phyloP scores from a whole-genome alignment of 2,888 invertebrate genomes.

The Nasonia oneida region DNA sequence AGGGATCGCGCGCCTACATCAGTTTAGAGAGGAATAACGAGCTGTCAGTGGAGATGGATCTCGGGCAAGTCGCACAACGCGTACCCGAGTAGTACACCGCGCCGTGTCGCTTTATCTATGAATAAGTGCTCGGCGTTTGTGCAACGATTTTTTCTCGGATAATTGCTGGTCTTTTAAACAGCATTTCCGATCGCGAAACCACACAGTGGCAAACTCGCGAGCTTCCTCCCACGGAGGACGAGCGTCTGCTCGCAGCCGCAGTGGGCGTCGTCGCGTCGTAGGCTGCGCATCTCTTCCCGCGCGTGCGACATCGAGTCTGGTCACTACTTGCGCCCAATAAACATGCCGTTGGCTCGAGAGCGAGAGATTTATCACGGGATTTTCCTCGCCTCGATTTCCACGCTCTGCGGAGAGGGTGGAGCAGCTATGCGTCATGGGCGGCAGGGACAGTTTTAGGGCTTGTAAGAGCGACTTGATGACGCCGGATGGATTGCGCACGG shows the following conservation, averaged over 20 bases:
- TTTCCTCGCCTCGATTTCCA: not conserved
- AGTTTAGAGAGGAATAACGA: slow-evolving; percentile 64
- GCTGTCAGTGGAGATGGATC: slow-evolving; percentile 69
- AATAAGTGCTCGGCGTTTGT: not conserved
- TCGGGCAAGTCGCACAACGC: slow-evolving; percentile 40
- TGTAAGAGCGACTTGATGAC: not conserved
- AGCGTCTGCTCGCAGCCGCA: not conserved
- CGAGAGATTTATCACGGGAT: slow-evolving; percentile 23
- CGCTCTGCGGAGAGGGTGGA: not conserved
- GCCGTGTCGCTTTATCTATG: slow-evolving; percentile 15
- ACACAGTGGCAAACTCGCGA: not conserved
- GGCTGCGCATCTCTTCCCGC: slow-evolving; percentile 1
- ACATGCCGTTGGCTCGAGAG: not conserved
- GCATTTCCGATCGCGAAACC: not conserved
- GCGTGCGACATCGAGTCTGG: not conserved
- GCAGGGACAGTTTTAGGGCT: not conserved
- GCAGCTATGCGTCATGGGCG: not conserved
- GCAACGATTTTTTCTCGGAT: not conserved
- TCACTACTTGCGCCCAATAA: not conserved
- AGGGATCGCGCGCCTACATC: slow-evolving; percentile 47
- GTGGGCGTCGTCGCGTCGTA: slow-evolving; percentile 16
- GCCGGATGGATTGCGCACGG: not conserved
- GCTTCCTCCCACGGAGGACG: not conserved
- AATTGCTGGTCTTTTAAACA: no score
- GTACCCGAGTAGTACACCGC: slow-evolving; percentile 24